phyloP scores from a whole-genome alignment of 2,113 vertebrate genomes.

The Porphyrio hochstetteri region DNA sequence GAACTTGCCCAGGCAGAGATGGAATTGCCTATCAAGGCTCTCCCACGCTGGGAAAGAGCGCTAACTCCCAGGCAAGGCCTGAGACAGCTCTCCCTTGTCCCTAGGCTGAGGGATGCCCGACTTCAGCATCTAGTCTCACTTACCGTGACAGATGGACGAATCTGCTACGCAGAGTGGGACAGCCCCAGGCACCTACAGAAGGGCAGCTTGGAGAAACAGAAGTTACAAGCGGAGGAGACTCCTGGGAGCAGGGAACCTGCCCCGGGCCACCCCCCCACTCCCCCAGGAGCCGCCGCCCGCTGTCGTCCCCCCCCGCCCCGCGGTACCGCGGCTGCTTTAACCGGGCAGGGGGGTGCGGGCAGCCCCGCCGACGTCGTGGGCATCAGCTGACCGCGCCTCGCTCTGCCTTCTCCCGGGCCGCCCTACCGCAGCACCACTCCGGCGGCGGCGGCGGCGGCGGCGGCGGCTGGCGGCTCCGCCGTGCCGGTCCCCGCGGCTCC shows the following conservation, averaged over 20 bases:
- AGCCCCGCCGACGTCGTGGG: conserved; percentile 44
- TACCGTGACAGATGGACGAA: neutral
- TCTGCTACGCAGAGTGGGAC: neutral
- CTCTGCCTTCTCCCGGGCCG: conserved; percentile 67
- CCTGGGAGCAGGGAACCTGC: no score
- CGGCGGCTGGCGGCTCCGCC: neutral
- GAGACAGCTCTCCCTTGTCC: neutral
- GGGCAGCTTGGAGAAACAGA: neutral
- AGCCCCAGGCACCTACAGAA: neutral
- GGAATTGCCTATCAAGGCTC: no score
- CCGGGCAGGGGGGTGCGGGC: conserved; percentile 12
- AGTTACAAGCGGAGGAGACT: neutral
- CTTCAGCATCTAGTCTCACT: neutral
- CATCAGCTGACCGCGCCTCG: conserved; percentile 74
- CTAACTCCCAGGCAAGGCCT: neutral
- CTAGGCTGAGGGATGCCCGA: neutral
- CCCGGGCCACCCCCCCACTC: no score
- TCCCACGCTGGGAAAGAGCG: accelerated
- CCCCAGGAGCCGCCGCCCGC: no score
- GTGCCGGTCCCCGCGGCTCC: neutral
- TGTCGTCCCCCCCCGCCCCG: no score
- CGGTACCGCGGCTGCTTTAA: conserved; percentile 40
- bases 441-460: neutral
- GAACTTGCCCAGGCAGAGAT: neutral
- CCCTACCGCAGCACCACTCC: neutral